These are phyloP conservation scores for Scrobipalpa atriplicella DNA, from an alignment of 2,888 invertebrate genomes.

Conservation along the genomic window DNA sequence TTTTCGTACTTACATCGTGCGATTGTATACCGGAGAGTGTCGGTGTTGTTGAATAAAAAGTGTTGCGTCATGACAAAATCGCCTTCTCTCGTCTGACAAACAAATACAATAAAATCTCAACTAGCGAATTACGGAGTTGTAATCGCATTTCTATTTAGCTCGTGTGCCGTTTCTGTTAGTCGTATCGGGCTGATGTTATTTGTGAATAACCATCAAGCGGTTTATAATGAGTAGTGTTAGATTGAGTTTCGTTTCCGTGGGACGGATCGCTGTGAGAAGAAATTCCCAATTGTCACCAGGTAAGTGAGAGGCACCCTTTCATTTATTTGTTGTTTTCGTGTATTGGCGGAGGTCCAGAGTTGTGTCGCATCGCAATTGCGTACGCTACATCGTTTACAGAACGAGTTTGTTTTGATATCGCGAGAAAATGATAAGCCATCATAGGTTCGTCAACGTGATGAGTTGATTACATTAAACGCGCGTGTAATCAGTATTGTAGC, in stretches of 20 bases:
- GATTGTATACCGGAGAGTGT: slow-evolving; percentile 58
- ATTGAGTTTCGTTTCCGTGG: slow-evolving; percentile 76
- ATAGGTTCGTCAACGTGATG: slow-evolving; percentile 8
- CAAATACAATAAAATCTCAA: slow-evolving; percentile 79
- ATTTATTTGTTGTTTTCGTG: slow-evolving; percentile 52
- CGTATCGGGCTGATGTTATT: slow-evolving; percentile 69
- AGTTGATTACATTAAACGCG: neutral
- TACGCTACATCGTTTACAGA: slow-evolving; percentile 35
- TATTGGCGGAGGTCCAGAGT: slow-evolving; percentile 68
- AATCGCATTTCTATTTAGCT: slow-evolving; percentile 61
- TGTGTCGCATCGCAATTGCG: slow-evolving; percentile 57
- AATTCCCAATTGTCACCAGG: slow-evolving; percentile 74
- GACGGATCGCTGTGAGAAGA: slow-evolving; percentile 75
- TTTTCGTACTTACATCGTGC: slow-evolving; percentile 69
- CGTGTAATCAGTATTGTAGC: neutral
- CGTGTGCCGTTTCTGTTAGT: slow-evolving; percentile 57
- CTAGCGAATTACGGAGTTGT: slow-evolving; percentile 51
- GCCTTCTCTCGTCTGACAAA: slow-evolving; percentile 78
- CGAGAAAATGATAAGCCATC: slow-evolving; percentile 68
- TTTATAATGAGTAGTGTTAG: slow-evolving; percentile 78
- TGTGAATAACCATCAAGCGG: slow-evolving; percentile 55
- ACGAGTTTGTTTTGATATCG: slow-evolving; percentile 34
- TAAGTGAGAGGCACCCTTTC: slow-evolving; percentile 55
- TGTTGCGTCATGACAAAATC: slow-evolving; percentile 82
- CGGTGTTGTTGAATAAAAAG: slow-evolving; percentile 77